A percentile compares a stretch with the other conserved stretches of the same genome.
Evolutionary conservation across 2,113 vertebrate species (phyloP).

Genomic region (Zonotrichia leucophrys): DNA sequence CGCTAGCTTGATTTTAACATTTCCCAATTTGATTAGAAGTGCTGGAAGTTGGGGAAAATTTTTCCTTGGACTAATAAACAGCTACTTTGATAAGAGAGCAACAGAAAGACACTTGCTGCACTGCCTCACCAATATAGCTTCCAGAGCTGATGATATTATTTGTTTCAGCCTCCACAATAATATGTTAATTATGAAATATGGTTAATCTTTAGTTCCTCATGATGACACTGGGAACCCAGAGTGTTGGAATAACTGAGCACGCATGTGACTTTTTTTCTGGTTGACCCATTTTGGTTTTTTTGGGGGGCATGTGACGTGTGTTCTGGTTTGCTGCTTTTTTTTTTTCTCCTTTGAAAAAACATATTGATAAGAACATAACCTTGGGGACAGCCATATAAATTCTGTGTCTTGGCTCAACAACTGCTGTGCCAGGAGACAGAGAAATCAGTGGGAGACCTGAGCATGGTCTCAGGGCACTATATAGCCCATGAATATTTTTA

Average conservation of each 20-base stretch:
- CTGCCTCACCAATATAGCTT: neutral
- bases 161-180: neutral
- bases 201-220: neutral
- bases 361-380: neutral
- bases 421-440: neutral
- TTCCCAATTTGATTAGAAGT: neutral
- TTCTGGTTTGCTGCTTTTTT: neutral
- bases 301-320: accelerated
- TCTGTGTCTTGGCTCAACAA: neutral
- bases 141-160: neutral
- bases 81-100: neutral
- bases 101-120: neutral
- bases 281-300: neutral
- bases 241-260: neutral
- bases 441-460: neutral
- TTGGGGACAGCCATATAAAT: neutral
- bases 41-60: neutral
- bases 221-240: neutral
- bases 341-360: neutral
- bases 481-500: neutral
- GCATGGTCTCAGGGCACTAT: neutral
- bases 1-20: neutral
- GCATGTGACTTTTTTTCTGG: neutral
- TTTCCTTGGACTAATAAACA: conserved; percentile 17
- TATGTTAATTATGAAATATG: neutral